A percentile compares a stretch with the other conserved stretches of the same genome.
Conservation (phyloP, 2,888 invertebrate genomes). For the Stegophylla sp. region DNA sequence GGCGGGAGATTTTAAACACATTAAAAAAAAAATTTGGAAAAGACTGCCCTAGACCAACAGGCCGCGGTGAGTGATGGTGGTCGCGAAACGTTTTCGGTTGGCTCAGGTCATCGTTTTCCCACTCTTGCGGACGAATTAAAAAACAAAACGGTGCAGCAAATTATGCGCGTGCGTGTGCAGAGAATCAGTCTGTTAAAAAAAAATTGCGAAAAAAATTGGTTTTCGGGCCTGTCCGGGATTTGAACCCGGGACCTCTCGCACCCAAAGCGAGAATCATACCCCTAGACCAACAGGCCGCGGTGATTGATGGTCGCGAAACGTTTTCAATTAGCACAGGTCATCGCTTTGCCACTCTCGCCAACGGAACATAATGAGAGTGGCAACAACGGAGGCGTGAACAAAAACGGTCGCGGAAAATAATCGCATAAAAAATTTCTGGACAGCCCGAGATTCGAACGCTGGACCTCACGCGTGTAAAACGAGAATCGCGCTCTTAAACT, state of each 20-base stretch:
- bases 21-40: slow-evolving; percentile 69
- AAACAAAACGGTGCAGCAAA: not conserved
- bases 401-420: slow-evolving; percentile 33
- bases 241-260: slow-evolving; percentile 78
- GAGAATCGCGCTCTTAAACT: slow-evolving; percentile 78
- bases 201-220: slow-evolving; percentile 47
- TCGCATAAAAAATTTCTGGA: slow-evolving; percentile 66
- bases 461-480: slow-evolving; percentile 77
- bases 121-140: not conserved
- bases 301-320: not conserved
- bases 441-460: slow-evolving; percentile 77
- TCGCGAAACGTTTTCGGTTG: no score
- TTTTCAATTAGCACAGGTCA: no score
- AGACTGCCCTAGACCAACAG: slow-evolving; percentile 77
- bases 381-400: no score
- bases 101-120: no score
- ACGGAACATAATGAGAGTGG: no score
- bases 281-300: slow-evolving; percentile 74
- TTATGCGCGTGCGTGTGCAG: no score
- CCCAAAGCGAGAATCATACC: slow-evolving; percentile 77
- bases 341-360: no score
- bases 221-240: slow-evolving; percentile 73
- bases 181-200: not conserved
- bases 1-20: no score
- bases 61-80: slow-evolving; percentile 63